Evolutionary conservation across 2,113 vertebrate species (phyloP), one percentile per base, ranked within the genome.

Genomic region (Lethenteron camtschaticum): DNA sequence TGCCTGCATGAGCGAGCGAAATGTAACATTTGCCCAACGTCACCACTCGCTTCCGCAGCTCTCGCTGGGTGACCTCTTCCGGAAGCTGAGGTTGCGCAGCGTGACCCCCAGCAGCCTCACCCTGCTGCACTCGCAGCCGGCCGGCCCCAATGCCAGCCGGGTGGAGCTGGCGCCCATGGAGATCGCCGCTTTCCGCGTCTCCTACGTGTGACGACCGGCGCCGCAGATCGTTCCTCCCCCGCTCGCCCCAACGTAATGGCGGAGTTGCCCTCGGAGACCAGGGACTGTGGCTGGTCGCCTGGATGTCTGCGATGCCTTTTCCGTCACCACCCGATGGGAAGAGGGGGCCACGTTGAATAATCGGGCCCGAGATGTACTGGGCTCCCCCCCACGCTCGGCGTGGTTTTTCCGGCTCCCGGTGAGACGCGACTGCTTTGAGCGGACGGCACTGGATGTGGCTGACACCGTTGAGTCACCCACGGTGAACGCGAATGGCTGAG

Each of bases 51-150:
- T 68, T 70, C 59, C 24, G 2, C 75, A 97, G 90, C 77, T 94
- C 68, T 75, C 78, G 9, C 71, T 96, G 57, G 85, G 86, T 0
- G 77, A 79, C 71, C 79, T 97, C 11, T 96, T 96, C 76, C 84
- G 76, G 4, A 83, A 86, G 57, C 75, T 96, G 78, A 86, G 92
- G 13, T 72, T 96, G 73, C 75, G 78, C 6, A 85, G 85, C 70
- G 76, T 96, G 57, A 91, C 95, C 82, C 87, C 89, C 8, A 83
- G 82, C 73, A 90, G 91, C 1, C 73, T 97, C 81, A 89, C 89
- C 0, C 72, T 96, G 73, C 88, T 97, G 81, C 85, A 95, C 77
- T 79, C 86, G 0, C 76, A 87, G 77, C 73, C 80, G 69, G 77
- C 79, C 0, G 79, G 87, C 58, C 82, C 86, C 77, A 85, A 84